Evolutionary conservation across 1,140 invertebrate genomes (phyloP), one percentile per base, ranked within the genome.

Genomic region (Magallana angulata): DNA sequence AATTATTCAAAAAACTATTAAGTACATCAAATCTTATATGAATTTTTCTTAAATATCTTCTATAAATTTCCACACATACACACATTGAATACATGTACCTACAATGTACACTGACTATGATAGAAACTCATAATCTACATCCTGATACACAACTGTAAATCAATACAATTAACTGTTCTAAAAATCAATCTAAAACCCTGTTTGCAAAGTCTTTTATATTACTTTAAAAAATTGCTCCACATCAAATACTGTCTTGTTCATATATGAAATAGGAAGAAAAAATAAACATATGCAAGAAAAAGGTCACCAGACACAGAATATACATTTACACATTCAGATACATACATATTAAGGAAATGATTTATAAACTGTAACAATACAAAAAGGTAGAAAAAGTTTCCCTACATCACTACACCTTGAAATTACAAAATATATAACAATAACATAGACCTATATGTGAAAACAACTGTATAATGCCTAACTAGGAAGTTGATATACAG

Each of bases 381-480:
- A 76, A 76, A 62, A 76, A 9, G 24, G 68, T 76, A 76, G 68
- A 76, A 76, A 76, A 76, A 18, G 64, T 71, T 18, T 71, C 11
- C 68, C 9, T 76, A 76, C 24, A 76, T 30, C 24, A 76, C 68
- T 76, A 76, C 68, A 30, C 24, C 24, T 30, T 76, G 68, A 36
- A 30, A 76, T 76, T 30, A 76, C 68, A 76, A 36, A 76, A 76
- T 76, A 62, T 62, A 76, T 76, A 76, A 76, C 68, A 76, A 30
- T 76, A 12, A 76, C 36, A 76, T 30, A 30, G 30, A 30, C 68
- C 36, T 30, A 76, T 18, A 76, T 30, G 36, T 76, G 24, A 12
- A 48, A 24, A 36, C 30, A 30, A 71, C 24, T 76, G 24, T 76
- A 76, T 76, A 76, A 76, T 76, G 68, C 24, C 68, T 76, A 76